Conservation (phyloP, 2,797 vertebrate species). For the Silurus aristotelis region DNA sequence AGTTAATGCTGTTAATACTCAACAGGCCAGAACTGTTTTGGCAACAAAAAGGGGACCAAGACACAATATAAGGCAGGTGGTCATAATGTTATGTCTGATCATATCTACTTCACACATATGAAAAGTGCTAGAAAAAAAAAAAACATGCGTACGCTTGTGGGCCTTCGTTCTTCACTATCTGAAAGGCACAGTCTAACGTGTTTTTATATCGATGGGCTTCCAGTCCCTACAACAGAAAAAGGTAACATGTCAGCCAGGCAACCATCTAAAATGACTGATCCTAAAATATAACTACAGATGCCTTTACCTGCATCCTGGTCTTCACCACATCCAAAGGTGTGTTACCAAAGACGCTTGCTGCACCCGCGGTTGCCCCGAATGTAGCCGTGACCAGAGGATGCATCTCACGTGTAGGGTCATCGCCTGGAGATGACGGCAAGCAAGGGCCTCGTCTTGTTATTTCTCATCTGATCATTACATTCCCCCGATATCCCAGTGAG, state of each 20-base stretch:
- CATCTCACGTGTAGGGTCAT: constrained; percentile 75
- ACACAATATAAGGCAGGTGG: too few relatives aligned
- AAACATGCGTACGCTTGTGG: constrained; percentile 76
- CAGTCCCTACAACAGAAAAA: constrained; percentile 69
- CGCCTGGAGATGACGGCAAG: constrained; percentile 63
- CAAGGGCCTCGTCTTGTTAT: neutral
- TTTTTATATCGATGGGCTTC: constrained; percentile 81
- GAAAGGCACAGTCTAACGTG: constrained; percentile 82
- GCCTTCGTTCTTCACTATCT: constrained; percentile 82
- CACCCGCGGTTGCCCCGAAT: constrained; percentile 81
- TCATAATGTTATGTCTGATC: neutral
- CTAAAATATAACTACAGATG: neutral
- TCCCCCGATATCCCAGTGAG: neutral
- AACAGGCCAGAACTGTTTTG: too few relatives aligned
- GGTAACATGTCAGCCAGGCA: neutral
- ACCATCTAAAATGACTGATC: neutral
- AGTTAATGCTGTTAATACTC: too few relatives aligned
- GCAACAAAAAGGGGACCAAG: too few relatives aligned
- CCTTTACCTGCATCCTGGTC: constrained; percentile 83
- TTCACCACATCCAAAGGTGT: constrained; percentile 84
- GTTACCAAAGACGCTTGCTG: constrained; percentile 84
- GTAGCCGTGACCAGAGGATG: constrained; percentile 79
- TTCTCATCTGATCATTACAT: neutral
- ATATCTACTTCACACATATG: neutral
- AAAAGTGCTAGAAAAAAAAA: neutral